Percentiles rank a stretch among this genome's conserved stretches.
phyloP scores from a whole-genome alignment of 2,113 vertebrate species.

The Eonycteris spelaea region DNA sequence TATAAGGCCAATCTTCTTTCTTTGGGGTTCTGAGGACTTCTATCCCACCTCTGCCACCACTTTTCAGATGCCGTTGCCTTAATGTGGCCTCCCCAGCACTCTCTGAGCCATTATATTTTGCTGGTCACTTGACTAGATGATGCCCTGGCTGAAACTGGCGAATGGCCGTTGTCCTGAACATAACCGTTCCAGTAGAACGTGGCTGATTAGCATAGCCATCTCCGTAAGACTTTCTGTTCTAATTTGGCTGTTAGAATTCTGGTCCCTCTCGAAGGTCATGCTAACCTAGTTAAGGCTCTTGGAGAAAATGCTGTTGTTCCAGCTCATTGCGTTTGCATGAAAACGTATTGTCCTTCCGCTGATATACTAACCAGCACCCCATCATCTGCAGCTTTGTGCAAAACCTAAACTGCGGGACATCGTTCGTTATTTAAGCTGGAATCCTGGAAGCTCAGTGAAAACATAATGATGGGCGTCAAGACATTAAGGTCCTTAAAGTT shows the following conservation, averaged over 20 bases:
- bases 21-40: not conserved
- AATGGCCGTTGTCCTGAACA: not conserved
- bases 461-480: not conserved
- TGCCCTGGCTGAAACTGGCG: conserved; percentile 57
- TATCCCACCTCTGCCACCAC: not conserved
- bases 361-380: conserved; percentile 43
- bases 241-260: conserved; percentile 63
- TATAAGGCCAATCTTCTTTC: not conserved
- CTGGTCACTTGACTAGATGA: conserved; percentile 63
- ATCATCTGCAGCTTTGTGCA: not conserved
- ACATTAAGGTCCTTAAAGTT: not conserved
- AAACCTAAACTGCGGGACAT: not conserved
- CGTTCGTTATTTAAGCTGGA: not conserved
- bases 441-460: not conserved
- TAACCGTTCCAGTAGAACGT: conserved; percentile 53
- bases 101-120: conserved; percentile 69
- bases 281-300: conserved; percentile 70
- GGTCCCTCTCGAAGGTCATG: conserved; percentile 54
- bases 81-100: not conserved
- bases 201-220: conserved; percentile 69
- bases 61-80: not conserved
- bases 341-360: conserved; percentile 62
- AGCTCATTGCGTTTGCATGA: conserved; percentile 62
- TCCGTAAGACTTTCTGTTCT: conserved; percentile 67
- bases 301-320: conserved; percentile 52